Conservation (phyloP, 2,888 invertebrate species). For the Caenorhabditis becei region DNA sequence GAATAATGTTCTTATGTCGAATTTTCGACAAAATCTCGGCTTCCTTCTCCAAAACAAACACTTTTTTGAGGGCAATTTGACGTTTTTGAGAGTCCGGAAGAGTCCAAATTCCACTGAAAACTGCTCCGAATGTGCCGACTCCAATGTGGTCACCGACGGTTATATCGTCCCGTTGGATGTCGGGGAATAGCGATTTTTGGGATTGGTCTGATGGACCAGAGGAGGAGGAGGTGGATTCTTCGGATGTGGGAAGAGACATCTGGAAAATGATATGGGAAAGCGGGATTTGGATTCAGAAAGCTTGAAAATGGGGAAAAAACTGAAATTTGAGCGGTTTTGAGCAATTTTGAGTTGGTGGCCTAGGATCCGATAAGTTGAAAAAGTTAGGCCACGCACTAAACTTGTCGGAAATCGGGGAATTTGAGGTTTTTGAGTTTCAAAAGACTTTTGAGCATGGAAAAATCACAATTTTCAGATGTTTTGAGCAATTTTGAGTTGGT, state of each 20-base stretch:
- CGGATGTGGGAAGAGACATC: slow-evolving; percentile 52
- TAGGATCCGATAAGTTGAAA: not conserved
- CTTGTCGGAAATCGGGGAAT: not conserved
- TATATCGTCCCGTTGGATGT: slow-evolving; percentile 72
- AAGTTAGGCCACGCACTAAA: not conserved
- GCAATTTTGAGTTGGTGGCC: not conserved
- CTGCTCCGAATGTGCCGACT: slow-evolving; percentile 73
- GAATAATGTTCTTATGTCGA: slow-evolving; percentile 76
- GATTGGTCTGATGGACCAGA: slow-evolving; percentile 23
- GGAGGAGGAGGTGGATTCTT: slow-evolving; percentile 52
- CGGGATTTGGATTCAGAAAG: not conserved
- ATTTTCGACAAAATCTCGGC: slow-evolving; percentile 76
- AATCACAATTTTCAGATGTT: not conserved
- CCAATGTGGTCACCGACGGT: slow-evolving; percentile 71
- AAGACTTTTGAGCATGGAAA: not conserved
- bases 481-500: not conserved
- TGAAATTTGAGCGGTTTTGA: not conserved
- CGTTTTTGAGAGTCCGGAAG: slow-evolving; percentile 38
- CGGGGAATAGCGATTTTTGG: slow-evolving; percentile 63
- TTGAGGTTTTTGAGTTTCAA: not conserved
- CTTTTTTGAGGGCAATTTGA: slow-evolving; percentile 75
- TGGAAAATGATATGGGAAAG: slow-evolving; percentile 2
- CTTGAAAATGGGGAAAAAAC: not conserved
- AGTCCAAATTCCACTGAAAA: slow-evolving; percentile 71
- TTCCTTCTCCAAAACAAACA: slow-evolving; percentile 78